These are phyloP conservation scores for Formica selysi DNA, from an alignment of 1,140 invertebrate genomes.

Conservation along the genomic window DNA sequence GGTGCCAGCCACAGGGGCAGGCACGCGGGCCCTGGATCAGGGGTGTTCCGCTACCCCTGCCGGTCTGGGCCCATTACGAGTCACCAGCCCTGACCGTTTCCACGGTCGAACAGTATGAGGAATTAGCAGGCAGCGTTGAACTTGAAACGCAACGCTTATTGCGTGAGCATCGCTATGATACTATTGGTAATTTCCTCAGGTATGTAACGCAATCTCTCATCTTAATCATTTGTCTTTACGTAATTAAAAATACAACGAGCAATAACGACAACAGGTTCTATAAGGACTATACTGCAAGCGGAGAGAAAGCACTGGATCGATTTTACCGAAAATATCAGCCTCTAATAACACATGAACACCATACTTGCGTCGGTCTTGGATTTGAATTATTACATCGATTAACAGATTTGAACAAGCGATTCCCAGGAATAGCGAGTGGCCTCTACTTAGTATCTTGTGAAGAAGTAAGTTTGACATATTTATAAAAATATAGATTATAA, in stretches of 20 bases:
- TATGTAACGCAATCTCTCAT: slow-evolving; percentile 69
- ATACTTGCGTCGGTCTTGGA: slow-evolving; percentile 95
- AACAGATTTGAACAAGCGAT: slow-evolving; percentile 87
- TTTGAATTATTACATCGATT: slow-evolving; percentile 91
- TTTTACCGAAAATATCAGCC: slow-evolving; percentile 93
- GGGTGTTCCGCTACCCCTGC: slow-evolving; percentile 85
- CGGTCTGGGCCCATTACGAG: slow-evolving; percentile 86
- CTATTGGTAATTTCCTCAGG: slow-evolving; percentile 93
- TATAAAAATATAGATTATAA: not conserved
- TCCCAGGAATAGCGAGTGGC: slow-evolving; percentile 89
- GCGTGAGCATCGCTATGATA: slow-evolving; percentile 94
- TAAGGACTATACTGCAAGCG: slow-evolving; percentile 89
- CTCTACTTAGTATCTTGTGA: slow-evolving; percentile 95
- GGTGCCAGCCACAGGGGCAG: slow-evolving; percentile 87
- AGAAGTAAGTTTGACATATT: slow-evolving; percentile 87
- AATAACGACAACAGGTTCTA: slow-evolving; percentile 88
- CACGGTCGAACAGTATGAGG: slow-evolving; percentile 91
- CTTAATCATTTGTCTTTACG: not conserved
- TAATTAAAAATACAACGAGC: not conserved
- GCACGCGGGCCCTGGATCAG: slow-evolving; percentile 86
- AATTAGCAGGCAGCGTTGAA: slow-evolving; percentile 92
- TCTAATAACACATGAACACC: slow-evolving; percentile 91
- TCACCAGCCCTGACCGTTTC: slow-evolving; percentile 86
- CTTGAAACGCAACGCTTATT: slow-evolving; percentile 91
- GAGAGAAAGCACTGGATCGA: slow-evolving; percentile 87